A percentile compares a stretch with the other conserved stretches of the same genome.
Conservation (phyloP, 2,888 invertebrate genomes). For the Pogonocherus hispidulus region DNA sequence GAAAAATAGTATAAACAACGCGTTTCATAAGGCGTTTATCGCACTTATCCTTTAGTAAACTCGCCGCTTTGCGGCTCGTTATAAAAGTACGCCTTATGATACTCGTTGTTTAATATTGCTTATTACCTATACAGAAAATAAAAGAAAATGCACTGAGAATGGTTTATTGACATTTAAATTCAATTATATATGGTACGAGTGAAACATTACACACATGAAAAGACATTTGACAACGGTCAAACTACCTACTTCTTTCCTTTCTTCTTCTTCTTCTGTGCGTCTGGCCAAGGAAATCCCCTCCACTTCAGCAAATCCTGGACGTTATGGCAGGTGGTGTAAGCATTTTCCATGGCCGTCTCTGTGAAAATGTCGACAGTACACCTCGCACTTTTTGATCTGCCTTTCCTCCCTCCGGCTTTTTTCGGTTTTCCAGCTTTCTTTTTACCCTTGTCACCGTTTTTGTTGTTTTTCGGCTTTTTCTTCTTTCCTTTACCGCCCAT, state of each 20-base stretch:
- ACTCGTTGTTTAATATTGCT: too few species aligned
- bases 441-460: conserved; percentile 50
- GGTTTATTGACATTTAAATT: too few species aligned
- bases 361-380: conserved; percentile 89
- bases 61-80: too few species aligned
- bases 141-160: too few species aligned
- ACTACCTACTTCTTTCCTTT: conserved; percentile 82
- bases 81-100: too few species aligned
- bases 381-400: conserved; percentile 69
- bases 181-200: too few species aligned
- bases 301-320: conserved; percentile 89
- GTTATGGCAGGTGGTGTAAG: conserved; percentile 94
- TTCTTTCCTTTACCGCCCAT: conserved; percentile 55
- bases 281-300: conserved; percentile 92
- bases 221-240: too few species aligned
- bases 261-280: conserved; percentile 89
- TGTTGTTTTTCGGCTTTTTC: conserved; percentile 52
- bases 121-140: too few species aligned
- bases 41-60: too few species aligned
- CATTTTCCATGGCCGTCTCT: conserved; percentile 93
- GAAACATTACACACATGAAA: too few species aligned
- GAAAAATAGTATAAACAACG: too few species aligned
- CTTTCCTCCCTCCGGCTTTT: conserved; percentile 53
- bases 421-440: conserved; percentile 48
- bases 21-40: too few species aligned